phyloP scores from a whole-genome alignment of 2,888 invertebrate genomes.

The Volucella inanis region DNA sequence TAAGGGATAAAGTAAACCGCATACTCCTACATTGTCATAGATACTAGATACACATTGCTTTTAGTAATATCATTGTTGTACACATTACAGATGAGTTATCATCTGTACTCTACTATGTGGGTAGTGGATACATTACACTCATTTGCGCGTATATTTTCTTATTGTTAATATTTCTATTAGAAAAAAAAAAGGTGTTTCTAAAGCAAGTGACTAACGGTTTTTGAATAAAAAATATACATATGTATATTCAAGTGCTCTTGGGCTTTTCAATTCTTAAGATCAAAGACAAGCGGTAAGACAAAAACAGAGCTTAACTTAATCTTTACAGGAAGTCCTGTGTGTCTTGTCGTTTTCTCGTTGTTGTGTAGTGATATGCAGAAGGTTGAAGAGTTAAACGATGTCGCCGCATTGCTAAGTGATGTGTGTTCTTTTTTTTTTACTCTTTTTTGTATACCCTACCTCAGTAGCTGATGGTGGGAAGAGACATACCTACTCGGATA shows the following conservation, averaged over 20 bases:
- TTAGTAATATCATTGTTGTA: not conserved
- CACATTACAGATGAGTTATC: too few relatives aligned
- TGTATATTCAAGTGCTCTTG: constrained; percentile 44
- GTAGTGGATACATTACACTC: not conserved
- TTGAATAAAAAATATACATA: not conserved
- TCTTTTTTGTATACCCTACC: not conserved
- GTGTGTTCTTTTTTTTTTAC: constrained; percentile 10
- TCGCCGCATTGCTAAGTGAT: constrained; percentile 20
- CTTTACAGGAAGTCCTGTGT: constrained; percentile 52
- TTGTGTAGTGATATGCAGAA: constrained; percentile 42
- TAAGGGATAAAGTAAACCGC: constrained; percentile 4
- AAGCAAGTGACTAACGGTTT: constrained; percentile 59
- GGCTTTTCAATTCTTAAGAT: constrained; percentile 44
- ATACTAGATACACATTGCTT: not conserved
- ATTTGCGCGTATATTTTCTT: not conserved
- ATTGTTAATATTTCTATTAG: not conserved
- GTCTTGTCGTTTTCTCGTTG: not conserved
- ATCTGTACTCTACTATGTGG: not conserved
- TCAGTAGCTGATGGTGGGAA: constrained; percentile 1
- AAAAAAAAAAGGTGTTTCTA: constrained; percentile 35
- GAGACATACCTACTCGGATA: not conserved
- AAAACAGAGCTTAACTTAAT: constrained; percentile 69
- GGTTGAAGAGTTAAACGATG: constrained; percentile 48
- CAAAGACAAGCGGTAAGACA: constrained; percentile 62
- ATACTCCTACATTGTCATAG: not conserved